Base-by-base conservation (phyloP, 2,113 vertebrate genomes). In the Eubucco bourcierii region DNA sequence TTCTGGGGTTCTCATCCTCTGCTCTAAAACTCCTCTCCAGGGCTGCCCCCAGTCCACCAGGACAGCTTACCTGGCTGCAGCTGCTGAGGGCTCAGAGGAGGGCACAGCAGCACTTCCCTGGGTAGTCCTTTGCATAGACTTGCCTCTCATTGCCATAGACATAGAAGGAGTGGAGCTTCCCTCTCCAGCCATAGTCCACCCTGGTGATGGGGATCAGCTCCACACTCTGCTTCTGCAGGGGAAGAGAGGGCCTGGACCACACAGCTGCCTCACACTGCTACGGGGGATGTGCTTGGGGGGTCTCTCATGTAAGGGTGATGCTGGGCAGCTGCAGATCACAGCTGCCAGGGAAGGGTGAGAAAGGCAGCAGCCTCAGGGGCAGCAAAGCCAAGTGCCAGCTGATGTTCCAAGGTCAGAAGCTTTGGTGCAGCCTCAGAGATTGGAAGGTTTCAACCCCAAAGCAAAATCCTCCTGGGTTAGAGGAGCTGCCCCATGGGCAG, bases 171-270 rank as follows among this genome's bases (percentile, higher is more conserved):
- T 97, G 87, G 4, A 80, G 59, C 27, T 96, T 97, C 71, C 90
- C 98, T 90, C 98, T 97, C 98, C 98, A 98, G 8, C 59, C 59
- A 89, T 98, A 98, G 33, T 75, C 94, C 55, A 17, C 97, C 71
- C 97, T 98, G 41, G 98, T 98, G 67, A 98, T 88, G 4, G 98
- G 98, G 68, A 98, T 98, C 88, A 98, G 83, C 84, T 98, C 98
- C 12, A 98, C 89, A 37, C 90, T 97, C 84, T 98, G 98, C 87
- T 97, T 97, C 98, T 98, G 96, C 65, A 94, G 95, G 31, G 93
- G 52, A 70, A 64, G 82, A 90, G 94, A 29, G 50, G 50, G 23
- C 50, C 50, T 52, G 50, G 23, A 24, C 5, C 12, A 12, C 23
- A 25, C 6, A 12, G 50, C 50, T 55, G 53, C 53, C 20, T n/a